Evolutionary conservation across 2,888 invertebrate species (phyloP).

Genomic region (Caenorhabditis becei): DNA sequence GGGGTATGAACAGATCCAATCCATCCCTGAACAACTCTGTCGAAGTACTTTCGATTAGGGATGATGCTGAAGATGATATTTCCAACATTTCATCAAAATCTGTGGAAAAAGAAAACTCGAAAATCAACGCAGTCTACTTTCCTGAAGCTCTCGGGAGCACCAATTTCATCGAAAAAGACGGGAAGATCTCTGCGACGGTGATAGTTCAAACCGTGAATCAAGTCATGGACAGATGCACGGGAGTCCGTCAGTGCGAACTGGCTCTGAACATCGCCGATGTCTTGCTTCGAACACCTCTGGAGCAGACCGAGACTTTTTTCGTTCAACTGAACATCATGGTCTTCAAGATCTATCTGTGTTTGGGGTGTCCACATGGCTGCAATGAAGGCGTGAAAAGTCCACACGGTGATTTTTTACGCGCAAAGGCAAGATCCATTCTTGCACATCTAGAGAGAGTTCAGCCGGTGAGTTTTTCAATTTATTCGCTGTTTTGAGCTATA

Average conservation of each 20-base stretch:
- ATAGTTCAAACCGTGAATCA: constrained; percentile 83
- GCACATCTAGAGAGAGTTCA: constrained; percentile 69
- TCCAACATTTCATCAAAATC: constrained; percentile 69
- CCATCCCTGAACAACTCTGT: constrained; percentile 73
- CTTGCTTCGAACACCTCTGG: constrained; percentile 90
- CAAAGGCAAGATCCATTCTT: constrained; percentile 74
- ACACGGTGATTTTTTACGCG: constrained; percentile 91
- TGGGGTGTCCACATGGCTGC: constrained; percentile 97
- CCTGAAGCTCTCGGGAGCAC: constrained; percentile 84
- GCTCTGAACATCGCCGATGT: constrained; percentile 94
- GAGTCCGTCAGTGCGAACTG: constrained; percentile 92
- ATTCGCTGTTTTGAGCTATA: no score
- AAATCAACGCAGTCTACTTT: constrained; percentile 58
- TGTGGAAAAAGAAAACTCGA: constrained; percentile 61
- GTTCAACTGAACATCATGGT: constrained; percentile 73
- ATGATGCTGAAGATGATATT: constrained; percentile 64
- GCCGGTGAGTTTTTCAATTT: no score
- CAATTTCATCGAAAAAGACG: constrained; percentile 94
- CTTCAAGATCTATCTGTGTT: constrained; percentile 87
- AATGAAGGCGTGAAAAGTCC: constrained; percentile 89
- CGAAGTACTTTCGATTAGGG: constrained; percentile 71
- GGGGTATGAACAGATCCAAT: constrained; percentile 67
- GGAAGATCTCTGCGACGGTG: constrained; percentile 93
- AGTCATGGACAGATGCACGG: constrained; percentile 89
- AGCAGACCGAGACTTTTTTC: constrained; percentile 82